Base-by-base conservation (phyloP, 1,140 invertebrate species). In the Micrasema longulum region DNA sequence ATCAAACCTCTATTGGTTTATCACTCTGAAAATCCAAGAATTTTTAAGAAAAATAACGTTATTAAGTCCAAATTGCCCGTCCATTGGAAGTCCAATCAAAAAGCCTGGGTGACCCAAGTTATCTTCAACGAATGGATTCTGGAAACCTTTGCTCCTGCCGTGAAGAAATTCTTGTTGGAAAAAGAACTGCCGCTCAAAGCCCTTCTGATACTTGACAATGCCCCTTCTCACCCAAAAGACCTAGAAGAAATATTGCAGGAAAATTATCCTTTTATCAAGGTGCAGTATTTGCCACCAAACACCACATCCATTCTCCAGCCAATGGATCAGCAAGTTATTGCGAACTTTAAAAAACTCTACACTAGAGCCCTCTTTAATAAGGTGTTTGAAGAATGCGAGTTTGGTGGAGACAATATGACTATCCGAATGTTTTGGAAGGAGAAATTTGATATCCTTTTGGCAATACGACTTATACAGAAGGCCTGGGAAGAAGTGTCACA, bases 191-290 rank as follows among this genome's bases (percentile, higher is more conserved):
- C 71, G 60, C 66, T 73, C 71, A 80, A 82, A 79, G 80, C 79
- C n/a, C 22, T 84, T 50, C 75, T 84, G 11, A 63, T 83, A 74
- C 69, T 84, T 23, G 79, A 84, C 69, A 83, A 83, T 76, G 77
- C 77, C 35, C 60, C 75, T 12, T 65, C 69, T 10, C 77, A 80
- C 75, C 77, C 77, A 16, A 43, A 43, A 43, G 38, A 43, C 38
- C 38, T 43, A 7, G 38, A 43, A 43, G 38, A 43, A 43, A 43
- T 43, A 52, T 68, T 78, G 20, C 73, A 72, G 63, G n/a, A 65
- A 18, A 48, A 63, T 4, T 74, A 79, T 75, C 66, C 55, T 22
- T 48, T 57, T 41, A 70, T 80, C 11, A 76, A 69, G 69, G 73
- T 78, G 12, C 16, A 77, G 22, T 80, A 43, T n/a, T n/a, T n/a